These are phyloP conservation scores for Linnaemya tessellans DNA, from an alignment of 2,888 invertebrate species.

Conservation along the genomic window DNA sequence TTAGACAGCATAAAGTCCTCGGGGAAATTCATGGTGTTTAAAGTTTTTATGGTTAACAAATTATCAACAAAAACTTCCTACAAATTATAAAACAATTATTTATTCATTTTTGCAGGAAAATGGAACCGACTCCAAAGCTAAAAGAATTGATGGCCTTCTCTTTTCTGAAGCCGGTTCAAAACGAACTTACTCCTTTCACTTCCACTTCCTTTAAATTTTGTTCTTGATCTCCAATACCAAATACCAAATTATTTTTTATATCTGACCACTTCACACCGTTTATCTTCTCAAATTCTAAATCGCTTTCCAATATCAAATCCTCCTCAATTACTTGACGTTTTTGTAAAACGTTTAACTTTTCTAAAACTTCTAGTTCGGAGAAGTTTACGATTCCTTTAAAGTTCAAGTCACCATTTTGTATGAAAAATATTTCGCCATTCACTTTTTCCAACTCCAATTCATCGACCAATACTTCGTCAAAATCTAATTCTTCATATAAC, in stretches of 20 bases:
- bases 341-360: constrained; percentile 7
- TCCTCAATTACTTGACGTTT: constrained; percentile 59
- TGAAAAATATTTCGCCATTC: constrained; percentile 78
- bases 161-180: not conserved
- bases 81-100: constrained; percentile 59
- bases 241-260: constrained; percentile 83
- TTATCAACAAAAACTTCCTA: constrained; percentile 83
- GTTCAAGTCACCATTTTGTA: constrained; percentile 76
- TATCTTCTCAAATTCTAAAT: constrained; percentile 81
- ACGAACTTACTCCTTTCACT: constrained; percentile 84
- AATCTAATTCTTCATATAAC: constrained; percentile 74
- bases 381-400: constrained; percentile 77
- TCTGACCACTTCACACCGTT: constrained; percentile 84
- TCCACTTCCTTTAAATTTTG: constrained; percentile 81
- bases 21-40: constrained; percentile 85
- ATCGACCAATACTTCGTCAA: constrained; percentile 77
- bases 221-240: constrained; percentile 83
- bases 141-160: too few species aligned
- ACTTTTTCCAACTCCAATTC: constrained; percentile 78
- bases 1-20: constrained; percentile 84
- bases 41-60: constrained; percentile 77
- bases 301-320: constrained; percentile 73
- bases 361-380: constrained; percentile 74
- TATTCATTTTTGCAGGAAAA: too few species aligned
- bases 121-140: too few species aligned